phyloP scores from a whole-genome alignment of 2,797 vertebrate genomes.

The Myoxocephalus aenaeus region DNA sequence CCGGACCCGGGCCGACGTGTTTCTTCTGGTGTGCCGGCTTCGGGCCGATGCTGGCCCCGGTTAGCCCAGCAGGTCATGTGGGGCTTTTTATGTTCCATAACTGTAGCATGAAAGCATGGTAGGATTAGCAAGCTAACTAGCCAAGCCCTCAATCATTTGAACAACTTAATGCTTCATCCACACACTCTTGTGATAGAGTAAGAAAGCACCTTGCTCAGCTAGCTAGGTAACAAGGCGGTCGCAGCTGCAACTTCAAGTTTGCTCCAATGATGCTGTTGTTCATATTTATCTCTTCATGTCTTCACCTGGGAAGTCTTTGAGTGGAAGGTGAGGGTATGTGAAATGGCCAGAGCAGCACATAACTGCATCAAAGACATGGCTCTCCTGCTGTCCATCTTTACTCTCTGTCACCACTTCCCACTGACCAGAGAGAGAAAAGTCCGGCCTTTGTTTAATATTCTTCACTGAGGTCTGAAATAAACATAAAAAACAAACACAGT shows the following conservation, averaged over 20 bases:
- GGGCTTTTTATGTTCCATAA: neutral
- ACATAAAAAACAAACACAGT: neutral
- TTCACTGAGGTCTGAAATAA: constrained; percentile 83
- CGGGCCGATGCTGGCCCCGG: too few species aligned
- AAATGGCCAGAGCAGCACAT: constrained; percentile 92
- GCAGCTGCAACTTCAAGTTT: neutral
- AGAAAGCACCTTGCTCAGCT: too few species aligned
- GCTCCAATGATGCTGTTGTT: neutral
- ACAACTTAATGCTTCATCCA: too few species aligned
- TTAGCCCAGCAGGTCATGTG: too few species aligned
- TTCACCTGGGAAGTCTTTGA: constrained; percentile 90
- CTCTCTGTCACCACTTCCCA: constrained; percentile 88
- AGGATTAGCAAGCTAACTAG: neutral
- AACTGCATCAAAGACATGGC: constrained; percentile 87
- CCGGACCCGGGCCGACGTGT: too few species aligned
- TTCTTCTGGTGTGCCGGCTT: too few species aligned
- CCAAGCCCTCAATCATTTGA: neutral
- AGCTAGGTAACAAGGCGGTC: neutral
- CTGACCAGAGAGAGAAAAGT: constrained; percentile 85
- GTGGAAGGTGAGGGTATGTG: constrained; percentile 86
- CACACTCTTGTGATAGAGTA: too few species aligned
- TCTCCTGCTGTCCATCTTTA: constrained; percentile 80
- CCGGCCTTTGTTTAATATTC: constrained; percentile 77
- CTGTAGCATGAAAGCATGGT: neutral
- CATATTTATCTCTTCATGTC: neutral